Conservation (phyloP, 2,888 invertebrate species). For the Eupithecia subfuscata region DNA sequence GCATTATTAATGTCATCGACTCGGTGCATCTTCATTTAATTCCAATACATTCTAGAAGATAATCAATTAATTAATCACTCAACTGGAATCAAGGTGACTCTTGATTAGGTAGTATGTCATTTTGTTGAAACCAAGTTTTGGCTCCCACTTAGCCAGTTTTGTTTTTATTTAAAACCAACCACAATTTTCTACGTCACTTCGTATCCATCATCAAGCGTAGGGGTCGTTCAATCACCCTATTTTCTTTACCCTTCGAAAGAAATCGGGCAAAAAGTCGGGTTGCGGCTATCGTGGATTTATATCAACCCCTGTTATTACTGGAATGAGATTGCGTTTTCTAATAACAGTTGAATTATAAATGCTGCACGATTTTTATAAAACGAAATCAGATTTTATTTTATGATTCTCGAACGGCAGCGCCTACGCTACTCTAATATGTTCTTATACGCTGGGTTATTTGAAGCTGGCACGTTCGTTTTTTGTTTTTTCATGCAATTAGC, state of each 20-base stretch:
- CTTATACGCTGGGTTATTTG: no score
- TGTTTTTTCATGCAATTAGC: no score
- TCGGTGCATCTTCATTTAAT: no score
- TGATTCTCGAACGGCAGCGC: neutral
- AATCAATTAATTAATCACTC: no score
- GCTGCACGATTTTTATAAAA: slow-evolving; percentile 8
- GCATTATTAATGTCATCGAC: no score
- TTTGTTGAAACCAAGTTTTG: neutral
- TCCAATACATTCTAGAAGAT: no score
- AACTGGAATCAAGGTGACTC: no score
- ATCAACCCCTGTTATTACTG: slow-evolving; percentile 23
- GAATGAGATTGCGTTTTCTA: slow-evolving; percentile 25
- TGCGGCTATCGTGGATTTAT: slow-evolving; percentile 10
- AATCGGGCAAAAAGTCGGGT: slow-evolving; percentile 11
- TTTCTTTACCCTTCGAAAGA: slow-evolving; percentile 9
- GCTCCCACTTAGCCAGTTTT: neutral
- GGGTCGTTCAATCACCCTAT: slow-evolving; percentile 18
- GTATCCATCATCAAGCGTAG: neutral
- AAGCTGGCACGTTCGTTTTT: no score
- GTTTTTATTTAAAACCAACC: no score
- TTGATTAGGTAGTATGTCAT: no score
- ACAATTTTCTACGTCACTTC: neutral
- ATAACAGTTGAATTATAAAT: slow-evolving; percentile 22
- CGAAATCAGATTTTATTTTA: neutral
- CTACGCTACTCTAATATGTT: neutral